Evolutionary conservation across 1,140 invertebrate species (phyloP).

Genomic region (Gryon sp.): DNA sequence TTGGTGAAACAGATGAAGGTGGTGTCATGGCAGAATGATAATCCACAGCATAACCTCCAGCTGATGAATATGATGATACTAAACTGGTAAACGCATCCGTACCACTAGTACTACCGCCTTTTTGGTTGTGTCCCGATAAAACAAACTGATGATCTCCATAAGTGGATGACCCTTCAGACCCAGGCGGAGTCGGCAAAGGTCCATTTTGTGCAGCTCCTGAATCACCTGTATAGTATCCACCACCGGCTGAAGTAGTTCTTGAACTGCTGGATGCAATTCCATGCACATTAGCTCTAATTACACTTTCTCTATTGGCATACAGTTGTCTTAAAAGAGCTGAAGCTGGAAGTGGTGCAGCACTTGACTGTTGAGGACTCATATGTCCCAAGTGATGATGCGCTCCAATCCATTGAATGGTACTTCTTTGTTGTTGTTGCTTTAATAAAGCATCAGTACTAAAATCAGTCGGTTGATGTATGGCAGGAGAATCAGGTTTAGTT

Average conservation of each 20-base stretch:
- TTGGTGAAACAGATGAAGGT: conserved; percentile 94
- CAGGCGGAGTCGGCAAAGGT: conserved; percentile 91
- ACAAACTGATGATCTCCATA: conserved; percentile 86
- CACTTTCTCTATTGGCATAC: conserved; percentile 94
- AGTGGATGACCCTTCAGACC: conserved; percentile 88
- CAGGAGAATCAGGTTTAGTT: conserved; percentile 81
- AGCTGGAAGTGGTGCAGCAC: conserved; percentile 83
- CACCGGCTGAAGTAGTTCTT: conserved; percentile 74
- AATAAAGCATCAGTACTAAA: conserved; percentile 92
- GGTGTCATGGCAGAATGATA: conserved; percentile 96
- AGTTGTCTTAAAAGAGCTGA: conserved; percentile 93
- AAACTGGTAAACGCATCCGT: conserved; percentile 82
- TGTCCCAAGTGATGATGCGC: conserved; percentile 85
- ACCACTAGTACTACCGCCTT: conserved; percentile 76
- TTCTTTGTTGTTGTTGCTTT: conserved; percentile 89
- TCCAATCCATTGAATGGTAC: conserved; percentile 96
- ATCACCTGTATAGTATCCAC: conserved; percentile 77
- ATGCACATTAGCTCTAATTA: conserved; percentile 93
- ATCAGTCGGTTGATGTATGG: conserved; percentile 86
- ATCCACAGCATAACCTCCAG: conserved; percentile 86
- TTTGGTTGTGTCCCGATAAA: conserved; percentile 82
- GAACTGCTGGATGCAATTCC: conserved; percentile 82
- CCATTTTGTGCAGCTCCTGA: conserved; percentile 79
- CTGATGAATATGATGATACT: conserved; percentile 81
- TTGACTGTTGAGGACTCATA: conserved; percentile 83